Evolutionary conservation across 2,888 invertebrate genomes (phyloP).

Genomic region (Ophraella communa): DNA sequence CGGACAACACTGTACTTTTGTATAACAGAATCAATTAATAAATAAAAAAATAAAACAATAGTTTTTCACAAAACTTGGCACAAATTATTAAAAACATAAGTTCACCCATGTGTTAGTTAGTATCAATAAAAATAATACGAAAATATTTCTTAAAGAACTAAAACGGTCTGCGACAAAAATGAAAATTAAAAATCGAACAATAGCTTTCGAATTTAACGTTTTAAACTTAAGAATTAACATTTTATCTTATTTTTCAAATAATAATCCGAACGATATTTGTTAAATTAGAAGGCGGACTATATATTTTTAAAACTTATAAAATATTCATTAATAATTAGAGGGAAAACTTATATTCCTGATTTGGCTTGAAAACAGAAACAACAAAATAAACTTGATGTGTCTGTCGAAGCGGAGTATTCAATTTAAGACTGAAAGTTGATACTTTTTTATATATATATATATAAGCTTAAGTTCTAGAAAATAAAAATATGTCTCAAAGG

Average conservation of each 20-base stretch:
- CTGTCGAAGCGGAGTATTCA: constrained; percentile 37
- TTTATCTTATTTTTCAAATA: background rate
- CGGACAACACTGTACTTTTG: constrained; percentile 20
- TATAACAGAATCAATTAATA: constrained; percentile 13
- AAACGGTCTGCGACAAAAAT: background rate
- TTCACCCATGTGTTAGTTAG: constrained; percentile 8
- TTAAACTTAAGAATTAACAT: background rate
- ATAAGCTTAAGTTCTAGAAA: constrained; percentile 33
- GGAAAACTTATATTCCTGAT: constrained; percentile 13
- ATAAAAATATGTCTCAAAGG: constrained; percentile 37
- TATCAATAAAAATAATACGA: constrained; percentile 4
- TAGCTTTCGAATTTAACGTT: background rate
- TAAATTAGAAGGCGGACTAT: background rate
- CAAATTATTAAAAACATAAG: constrained; percentile 11
- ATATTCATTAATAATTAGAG: background rate
- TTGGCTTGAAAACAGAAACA: constrained; percentile 18
- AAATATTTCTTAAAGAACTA: background rate
- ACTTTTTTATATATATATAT: constrained; percentile 23
- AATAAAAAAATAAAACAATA: constrained; percentile 12
- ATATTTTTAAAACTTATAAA: background rate
- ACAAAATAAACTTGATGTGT: constrained; percentile 23
- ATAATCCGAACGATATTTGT: background rate
- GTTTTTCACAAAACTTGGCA: background rate
- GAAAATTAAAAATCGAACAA: background rate
- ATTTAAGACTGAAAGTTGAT: constrained; percentile 32